Conservation (phyloP, 1,140 invertebrate species). For the Mylabris phalerata region DNA sequence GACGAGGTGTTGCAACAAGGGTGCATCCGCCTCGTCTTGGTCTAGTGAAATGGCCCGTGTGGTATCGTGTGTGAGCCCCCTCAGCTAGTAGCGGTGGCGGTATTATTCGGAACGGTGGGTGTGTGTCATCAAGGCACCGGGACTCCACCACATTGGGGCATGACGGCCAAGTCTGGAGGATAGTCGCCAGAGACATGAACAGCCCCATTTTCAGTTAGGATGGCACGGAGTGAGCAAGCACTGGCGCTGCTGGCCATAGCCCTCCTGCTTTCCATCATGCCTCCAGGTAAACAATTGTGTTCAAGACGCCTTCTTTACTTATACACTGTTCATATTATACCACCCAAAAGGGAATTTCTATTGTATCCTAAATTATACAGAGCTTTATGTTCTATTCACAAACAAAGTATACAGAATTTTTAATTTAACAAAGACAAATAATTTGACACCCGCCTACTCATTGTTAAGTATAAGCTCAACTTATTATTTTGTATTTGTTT, state of each 20-base stretch:
- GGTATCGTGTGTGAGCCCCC: conserved; percentile 24
- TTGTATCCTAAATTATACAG: too few species aligned
- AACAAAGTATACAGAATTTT: too few species aligned
- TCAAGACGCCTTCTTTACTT: too few species aligned
- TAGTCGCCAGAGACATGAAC: conserved; percentile 28
- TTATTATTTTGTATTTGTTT: too few species aligned
- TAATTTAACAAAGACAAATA: too few species aligned
- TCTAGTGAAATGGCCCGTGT: conserved; percentile 27
- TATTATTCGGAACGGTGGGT: conserved; percentile 13
- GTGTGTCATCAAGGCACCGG: conserved; percentile 15
- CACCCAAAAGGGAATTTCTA: too few species aligned
- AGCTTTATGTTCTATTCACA: too few species aligned
- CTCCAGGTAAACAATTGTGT: conserved; percentile 22
- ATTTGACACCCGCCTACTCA: too few species aligned
- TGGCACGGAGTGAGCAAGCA: conserved; percentile 27
- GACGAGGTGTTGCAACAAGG: conserved; percentile 15
- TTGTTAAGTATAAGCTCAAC: too few species aligned
- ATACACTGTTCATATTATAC: too few species aligned
- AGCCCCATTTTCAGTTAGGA: conserved; percentile 25
- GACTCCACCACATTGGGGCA: conserved; percentile 18
- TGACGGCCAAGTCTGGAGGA: conserved; percentile 35
- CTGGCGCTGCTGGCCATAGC: conserved; percentile 31
- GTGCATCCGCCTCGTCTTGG: conserved; percentile 16
- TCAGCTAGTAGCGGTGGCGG: conserved; percentile 29
- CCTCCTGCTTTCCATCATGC: conserved; percentile 31